Evolutionary conservation across 2,888 invertebrate genomes (phyloP).

Genomic region (Euplagia quadripunctaria): DNA sequence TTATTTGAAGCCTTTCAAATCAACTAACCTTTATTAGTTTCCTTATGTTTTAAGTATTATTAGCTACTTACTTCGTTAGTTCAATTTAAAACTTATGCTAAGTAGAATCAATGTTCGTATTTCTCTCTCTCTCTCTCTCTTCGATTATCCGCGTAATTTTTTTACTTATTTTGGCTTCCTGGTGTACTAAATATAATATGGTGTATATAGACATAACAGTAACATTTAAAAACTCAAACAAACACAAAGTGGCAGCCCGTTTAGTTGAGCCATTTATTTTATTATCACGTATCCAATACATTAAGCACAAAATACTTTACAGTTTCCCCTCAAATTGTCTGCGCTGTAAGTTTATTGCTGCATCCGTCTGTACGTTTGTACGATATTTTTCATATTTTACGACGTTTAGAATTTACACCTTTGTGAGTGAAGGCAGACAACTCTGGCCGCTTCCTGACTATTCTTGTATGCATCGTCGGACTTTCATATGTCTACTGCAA

Average conservation of each 20-base stretch:
- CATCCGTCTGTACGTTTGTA: conserved; percentile 62
- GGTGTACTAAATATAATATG: no score
- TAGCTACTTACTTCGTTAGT: no score
- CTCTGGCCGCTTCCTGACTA: conserved; percentile 49
- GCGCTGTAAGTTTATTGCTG: conserved; percentile 68
- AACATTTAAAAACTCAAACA: neutral
- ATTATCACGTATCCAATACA: conserved; percentile 30
- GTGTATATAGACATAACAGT: no score
- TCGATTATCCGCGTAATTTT: no score
- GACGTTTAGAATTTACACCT: conserved; percentile 81
- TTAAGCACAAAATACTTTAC: conserved; percentile 43
- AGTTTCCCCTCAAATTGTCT: conserved; percentile 61
- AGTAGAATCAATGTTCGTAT: no score
- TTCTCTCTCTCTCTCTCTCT: no score
- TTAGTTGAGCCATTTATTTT: conserved; percentile 19
- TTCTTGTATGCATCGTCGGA: conserved; percentile 46
- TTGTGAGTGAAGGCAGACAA: conserved; percentile 59
- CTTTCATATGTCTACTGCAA: conserved; percentile 33
- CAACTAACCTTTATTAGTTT: no score
- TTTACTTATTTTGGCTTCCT: no score
- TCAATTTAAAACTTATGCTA: no score
- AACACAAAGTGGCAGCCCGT: neutral
- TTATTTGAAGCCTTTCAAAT: no score
- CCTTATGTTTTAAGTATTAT: no score
- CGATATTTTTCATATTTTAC: conserved; percentile 84